Evolutionary conservation across 2,888 invertebrate genomes (phyloP).

Genomic region (Ecdyonurus torrentis): DNA sequence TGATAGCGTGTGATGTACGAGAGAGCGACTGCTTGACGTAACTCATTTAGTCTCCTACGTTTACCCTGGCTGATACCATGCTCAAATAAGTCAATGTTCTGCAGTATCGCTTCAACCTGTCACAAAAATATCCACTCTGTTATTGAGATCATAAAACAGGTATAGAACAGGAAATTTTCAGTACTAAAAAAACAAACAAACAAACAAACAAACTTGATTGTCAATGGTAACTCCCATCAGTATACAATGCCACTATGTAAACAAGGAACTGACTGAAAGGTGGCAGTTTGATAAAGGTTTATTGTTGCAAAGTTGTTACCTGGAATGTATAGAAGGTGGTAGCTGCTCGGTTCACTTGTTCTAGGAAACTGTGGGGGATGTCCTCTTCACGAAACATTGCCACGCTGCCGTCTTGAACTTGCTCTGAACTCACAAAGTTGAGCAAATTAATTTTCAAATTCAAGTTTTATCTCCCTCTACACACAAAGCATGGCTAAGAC

Average conservation of each 20-base stretch:
- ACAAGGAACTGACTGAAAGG: too few relatives aligned
- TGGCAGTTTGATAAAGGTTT: neutral
- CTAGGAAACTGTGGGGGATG: neutral
- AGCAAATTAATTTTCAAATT: too few relatives aligned
- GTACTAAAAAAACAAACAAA: too few relatives aligned
- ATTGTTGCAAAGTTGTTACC: neutral
- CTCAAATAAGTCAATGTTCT: neutral
- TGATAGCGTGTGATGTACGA: neutral
- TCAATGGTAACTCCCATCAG: too few relatives aligned
- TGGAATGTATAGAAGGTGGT: neutral
- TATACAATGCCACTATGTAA: too few relatives aligned
- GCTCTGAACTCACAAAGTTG: too few relatives aligned
- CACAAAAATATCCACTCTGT: too few relatives aligned
- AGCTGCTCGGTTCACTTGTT: neutral
- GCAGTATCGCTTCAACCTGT: neutral
- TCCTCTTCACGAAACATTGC: neutral
- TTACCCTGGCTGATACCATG: neutral
- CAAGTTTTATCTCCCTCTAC: too few relatives aligned
- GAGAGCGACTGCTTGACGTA: neutral
- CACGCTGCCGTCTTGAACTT: neutral
- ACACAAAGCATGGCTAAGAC: too few relatives aligned
- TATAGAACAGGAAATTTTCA: too few relatives aligned
- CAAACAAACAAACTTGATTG: too few relatives aligned
- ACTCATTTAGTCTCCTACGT: neutral
- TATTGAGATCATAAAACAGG: too few relatives aligned